These are phyloP conservation scores for Alectura lathami DNA, from an alignment of 2,113 vertebrate genomes.

Conservation along the genomic window DNA sequence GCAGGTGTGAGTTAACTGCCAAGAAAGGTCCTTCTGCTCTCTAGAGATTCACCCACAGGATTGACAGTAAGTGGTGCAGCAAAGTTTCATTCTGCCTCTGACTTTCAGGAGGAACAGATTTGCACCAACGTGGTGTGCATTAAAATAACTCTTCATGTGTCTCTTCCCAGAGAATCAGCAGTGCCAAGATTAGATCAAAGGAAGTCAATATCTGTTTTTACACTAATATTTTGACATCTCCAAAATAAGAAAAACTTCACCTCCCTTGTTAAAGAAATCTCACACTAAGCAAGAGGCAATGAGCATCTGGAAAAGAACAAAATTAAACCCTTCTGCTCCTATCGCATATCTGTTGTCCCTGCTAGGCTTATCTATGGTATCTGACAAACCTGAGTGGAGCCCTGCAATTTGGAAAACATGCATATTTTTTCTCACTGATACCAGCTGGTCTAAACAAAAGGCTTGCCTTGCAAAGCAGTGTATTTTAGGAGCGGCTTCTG, in stretches of 20 bases:
- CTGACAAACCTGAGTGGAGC: neutral
- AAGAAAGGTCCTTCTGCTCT: neutral
- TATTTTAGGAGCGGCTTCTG: neutral
- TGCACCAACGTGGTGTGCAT: neutral
- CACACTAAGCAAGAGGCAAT: neutral
- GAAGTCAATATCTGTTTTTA: neutral
- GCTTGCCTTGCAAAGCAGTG: neutral
- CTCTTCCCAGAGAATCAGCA: neutral
- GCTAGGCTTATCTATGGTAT: neutral
- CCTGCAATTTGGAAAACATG: neutral
- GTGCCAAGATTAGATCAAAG: neutral
- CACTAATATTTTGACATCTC: neutral
- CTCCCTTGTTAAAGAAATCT: neutral
- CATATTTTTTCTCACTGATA: neutral
- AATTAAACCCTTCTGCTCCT: neutral
- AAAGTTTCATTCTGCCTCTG: neutral
- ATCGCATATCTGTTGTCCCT: neutral
- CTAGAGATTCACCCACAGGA: neutral
- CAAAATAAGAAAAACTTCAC: neutral
- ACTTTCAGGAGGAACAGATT: neutral
- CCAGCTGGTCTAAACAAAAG: neutral
- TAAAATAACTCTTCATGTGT: neutral
- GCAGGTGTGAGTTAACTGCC: neutral
- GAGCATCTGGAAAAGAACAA: neutral
- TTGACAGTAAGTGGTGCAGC: rapidly evolving